Evolutionary conservation across 2,888 invertebrate species (phyloP), one percentile per base, ranked within the genome.

Genomic region (Cylindroiulus punctatus): DNA sequence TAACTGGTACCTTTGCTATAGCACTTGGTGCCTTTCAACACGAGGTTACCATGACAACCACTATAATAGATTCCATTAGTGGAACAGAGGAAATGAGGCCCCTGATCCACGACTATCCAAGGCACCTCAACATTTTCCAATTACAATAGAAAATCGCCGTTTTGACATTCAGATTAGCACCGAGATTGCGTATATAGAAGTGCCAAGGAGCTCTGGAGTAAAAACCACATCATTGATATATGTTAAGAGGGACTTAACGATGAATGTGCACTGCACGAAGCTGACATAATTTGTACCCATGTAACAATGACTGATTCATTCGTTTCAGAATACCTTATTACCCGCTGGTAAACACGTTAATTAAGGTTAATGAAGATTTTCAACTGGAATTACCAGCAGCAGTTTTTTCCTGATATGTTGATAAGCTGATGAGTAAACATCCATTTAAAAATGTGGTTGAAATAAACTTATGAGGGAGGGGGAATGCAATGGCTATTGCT

Each of bases 51-150:
- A 85, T 85, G 85, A 10, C 32, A 40, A 76, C 85, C 36, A 40
- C 57, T 83, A 85, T 85, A 85, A 85, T 85, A 85, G 85, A 85
- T 85, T 85, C 85, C 85, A 85, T 85, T 85, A 85, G 85, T 65
- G 85, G 65, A 76, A 85, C 85, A 85, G 85, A 85, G 85, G 85
- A 85, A 85, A 85, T 85, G 85, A 85, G 57, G 85, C 52, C 57
- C 76, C 57, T 85, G 85, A 85, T 83, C 44, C 83, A 83, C 83
- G 26, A 76, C 83, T 26, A 83, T 83, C 83, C 40, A 40, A 83
- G 40, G 40, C 83, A 83, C 44, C 83, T 42, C 83, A 83, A 40
- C 83, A 83, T 76, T 76, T 76, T 76, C 76, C 76, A 76, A 26
- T 76, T 76, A 76, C 26, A 76, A 26, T 76, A 30, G 26, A 76